phyloP scores from a whole-genome alignment of 1,140 invertebrate species.

The Eupristina koningsbergeri region DNA sequence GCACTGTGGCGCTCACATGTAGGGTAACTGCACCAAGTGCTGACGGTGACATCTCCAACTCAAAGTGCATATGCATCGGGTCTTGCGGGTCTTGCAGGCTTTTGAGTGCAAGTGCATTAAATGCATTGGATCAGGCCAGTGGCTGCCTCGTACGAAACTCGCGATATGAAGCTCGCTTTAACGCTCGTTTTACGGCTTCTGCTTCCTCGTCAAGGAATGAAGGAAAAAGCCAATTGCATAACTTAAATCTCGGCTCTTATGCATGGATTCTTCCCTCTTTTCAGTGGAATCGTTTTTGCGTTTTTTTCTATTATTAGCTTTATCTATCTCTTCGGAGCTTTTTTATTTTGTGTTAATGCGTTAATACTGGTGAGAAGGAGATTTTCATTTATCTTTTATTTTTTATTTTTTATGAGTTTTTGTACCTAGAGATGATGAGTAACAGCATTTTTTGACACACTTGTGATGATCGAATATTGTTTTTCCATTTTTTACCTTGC shows the following conservation, averaged over 20 bases:
- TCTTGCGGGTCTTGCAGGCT: background rate
- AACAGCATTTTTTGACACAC: slow-evolving; percentile 16
- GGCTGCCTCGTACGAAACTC: background rate
- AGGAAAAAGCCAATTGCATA: background rate
- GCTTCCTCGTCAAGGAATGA: too few species aligned
- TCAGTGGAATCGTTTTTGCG: background rate
- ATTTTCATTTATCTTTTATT: background rate
- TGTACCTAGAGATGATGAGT: background rate
- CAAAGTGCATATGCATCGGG: too few species aligned
- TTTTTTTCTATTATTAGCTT: background rate
- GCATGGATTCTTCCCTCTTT: too few species aligned
- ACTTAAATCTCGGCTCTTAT: background rate
- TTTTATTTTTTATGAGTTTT: slow-evolving; percentile 20
- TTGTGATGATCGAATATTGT: slow-evolving; percentile 30
- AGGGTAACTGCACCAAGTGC: background rate
- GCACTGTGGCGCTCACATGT: too few species aligned
- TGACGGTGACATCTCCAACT: background rate
- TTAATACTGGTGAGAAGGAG: slow-evolving; percentile 20
- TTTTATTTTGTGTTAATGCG: slow-evolving; percentile 34
- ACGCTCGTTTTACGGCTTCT: background rate
- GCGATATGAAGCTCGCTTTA: background rate
- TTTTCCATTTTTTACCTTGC: slow-evolving; percentile 40
- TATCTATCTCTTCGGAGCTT: background rate
- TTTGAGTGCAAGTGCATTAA: background rate
- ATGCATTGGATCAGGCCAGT: too few species aligned